Evolutionary conservation across 2,888 invertebrate genomes (phyloP).

Genomic region (Dicyrtoma fusca): DNA sequence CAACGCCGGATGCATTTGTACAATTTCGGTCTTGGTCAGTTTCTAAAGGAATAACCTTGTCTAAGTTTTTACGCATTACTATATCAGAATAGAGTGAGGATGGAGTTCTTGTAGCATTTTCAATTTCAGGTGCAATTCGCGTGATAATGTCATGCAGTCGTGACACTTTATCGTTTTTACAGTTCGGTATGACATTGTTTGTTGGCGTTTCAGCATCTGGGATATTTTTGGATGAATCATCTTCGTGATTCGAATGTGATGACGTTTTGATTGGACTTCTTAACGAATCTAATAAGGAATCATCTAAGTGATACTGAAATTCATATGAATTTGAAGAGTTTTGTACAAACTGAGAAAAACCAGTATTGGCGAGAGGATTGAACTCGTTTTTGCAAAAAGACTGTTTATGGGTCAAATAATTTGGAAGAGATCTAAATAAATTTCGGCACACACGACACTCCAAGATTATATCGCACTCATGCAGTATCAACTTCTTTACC

Average conservation of each 20-base stretch:
- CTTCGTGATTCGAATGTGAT: neutral
- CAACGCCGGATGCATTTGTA: neutral
- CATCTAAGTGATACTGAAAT: constrained; percentile 31
- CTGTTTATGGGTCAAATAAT: constrained; percentile 87
- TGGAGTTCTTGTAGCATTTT: constrained; percentile 31
- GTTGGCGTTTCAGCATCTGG: too few relatives aligned
- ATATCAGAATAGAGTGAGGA: constrained; percentile 25
- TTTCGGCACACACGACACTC: constrained; percentile 87
- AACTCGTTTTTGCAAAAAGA: constrained; percentile 69
- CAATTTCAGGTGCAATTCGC: constrained; percentile 25
- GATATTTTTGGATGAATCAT: too few relatives aligned
- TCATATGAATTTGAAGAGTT: constrained; percentile 9
- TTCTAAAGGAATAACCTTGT: neutral
- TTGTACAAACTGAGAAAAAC: constrained; percentile 14
- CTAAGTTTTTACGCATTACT: constrained; percentile 8
- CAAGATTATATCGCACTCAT: constrained; percentile 86
- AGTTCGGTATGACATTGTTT: neutral
- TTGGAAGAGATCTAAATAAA: constrained; percentile 82
- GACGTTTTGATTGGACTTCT: neutral
- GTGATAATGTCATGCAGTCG: constrained; percentile 27
- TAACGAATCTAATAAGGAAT: constrained; percentile 14
- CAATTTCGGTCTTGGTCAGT: neutral
- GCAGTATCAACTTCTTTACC: constrained; percentile 73
- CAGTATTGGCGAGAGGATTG: constrained; percentile 39
- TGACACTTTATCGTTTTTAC: constrained; percentile 7